Base-by-base conservation (phyloP, 2,888 invertebrate species). In the Ophioninae sp. region DNA sequence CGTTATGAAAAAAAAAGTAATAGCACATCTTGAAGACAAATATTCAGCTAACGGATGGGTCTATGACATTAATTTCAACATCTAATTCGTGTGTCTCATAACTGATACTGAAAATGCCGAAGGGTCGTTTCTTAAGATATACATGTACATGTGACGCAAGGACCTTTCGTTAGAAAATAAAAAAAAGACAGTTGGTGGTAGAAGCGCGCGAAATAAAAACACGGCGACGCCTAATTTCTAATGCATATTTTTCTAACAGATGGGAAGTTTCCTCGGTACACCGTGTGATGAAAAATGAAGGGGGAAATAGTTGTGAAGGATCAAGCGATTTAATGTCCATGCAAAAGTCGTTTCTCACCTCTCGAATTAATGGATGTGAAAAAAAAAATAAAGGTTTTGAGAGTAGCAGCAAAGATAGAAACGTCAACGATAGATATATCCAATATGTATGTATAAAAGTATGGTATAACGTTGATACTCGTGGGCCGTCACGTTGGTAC, bases 51-150 rank as follows among this genome's bases (percentile, higher is more conserved):
- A 39, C 64, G 21, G 8, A 10, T 39, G 61, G 77, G 57, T 75
- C 67, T 79, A 64, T 77, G 59, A 65, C 65, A 81, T 50, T 68
- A 73, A 79, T 70, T 82, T n/a, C 75, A 44, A 7, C 57, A 74
- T 30, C 70, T 72, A 20, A 81, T 56, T 62, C 30, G 37, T 73
- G 57, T 81, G 73, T 81, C 67, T 81, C 50, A 79, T 75, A 87
- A 90, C 90, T 90, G 91, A 91, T 91, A 91, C 92, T 91, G 92
- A 92, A 93, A 92, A 91, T 90, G 90, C 89, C 68, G 73, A 83
- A 37, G 50, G 59, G 65, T 65, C 20, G 23, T 50, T 65, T 39
- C 57, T 57, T 72, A 65, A 44, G 57, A 57, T 64, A 72, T 20
- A 21, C n/a, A 61, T 20, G 68, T 69, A 68, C 41, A 67, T 44